Evolutionary conservation across 2,888 invertebrate genomes (phyloP).

Genomic region (Patella pellucida): DNA sequence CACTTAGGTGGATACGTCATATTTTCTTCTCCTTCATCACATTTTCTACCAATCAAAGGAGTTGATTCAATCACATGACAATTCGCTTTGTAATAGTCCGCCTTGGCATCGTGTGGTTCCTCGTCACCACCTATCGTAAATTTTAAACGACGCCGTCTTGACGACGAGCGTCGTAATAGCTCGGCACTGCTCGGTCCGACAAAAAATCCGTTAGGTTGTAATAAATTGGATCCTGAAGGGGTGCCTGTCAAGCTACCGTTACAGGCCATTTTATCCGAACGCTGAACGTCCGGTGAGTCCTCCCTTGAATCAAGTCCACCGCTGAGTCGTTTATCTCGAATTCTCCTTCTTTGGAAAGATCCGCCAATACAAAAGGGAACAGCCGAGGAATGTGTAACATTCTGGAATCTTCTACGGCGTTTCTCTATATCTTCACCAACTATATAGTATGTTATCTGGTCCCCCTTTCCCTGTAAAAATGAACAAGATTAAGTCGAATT

Average conservation of each 20-base stretch:
- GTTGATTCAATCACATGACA: conserved; percentile 15
- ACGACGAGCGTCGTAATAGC: conserved; percentile 37
- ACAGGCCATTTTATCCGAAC: neutral
- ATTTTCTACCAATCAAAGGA: conserved; percentile 12
- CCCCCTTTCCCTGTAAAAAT: conserved; percentile 67
- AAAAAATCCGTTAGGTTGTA: conserved; percentile 35
- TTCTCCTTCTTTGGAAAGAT: neutral
- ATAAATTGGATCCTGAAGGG: conserved; percentile 17
- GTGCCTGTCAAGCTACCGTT: neutral
- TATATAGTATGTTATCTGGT: conserved; percentile 69
- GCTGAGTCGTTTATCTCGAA: neutral
- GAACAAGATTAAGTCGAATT: neutral
- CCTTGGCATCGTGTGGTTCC: conserved; percentile 7
- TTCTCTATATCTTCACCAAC: conserved; percentile 59
- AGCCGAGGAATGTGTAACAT: neutral
- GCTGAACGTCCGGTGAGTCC: neutral
- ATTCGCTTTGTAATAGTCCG: conserved; percentile 8
- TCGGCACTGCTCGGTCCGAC: conserved; percentile 40
- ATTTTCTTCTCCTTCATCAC: conserved; percentile 17
- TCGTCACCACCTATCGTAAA: conserved; percentile 33
- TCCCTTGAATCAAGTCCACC: conserved; percentile 4
- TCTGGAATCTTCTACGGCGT: conserved; percentile 42
- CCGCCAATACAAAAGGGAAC: neutral
- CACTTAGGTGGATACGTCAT: neutral
- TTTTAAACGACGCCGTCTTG: conserved; percentile 37